Evolutionary conservation across 2,113 vertebrate species (phyloP), one percentile per base, ranked within the genome.

Genomic region (Amphiprion ocellaris): DNA sequence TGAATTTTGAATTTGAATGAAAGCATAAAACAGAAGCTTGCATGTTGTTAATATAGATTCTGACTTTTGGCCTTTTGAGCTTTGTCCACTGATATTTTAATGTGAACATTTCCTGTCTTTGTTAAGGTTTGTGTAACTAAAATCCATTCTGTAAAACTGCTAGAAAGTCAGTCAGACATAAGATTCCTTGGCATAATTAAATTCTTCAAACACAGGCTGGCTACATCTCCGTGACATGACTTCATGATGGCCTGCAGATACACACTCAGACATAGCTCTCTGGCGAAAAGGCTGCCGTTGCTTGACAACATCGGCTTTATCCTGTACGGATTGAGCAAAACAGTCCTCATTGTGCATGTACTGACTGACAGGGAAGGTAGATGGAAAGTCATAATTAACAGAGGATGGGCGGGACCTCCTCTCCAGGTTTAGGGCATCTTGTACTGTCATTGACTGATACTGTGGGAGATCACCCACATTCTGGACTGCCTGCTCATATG

Each of bases 121-220:
- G 5, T 39, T 23, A 54, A 52, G 46, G 30, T 54, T 17, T 30
- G 33, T 53, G n/a, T 10, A 10, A 52, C 39, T 71, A 44, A 49
- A 50, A 58, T 69, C 14, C 14, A 10, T 23, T 69, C 11, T 67
- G 37, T 46, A 65, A 33, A 52, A 49, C 15, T 49, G 33, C 66
- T 26, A 19, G 6, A 14, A 55, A 19, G n/a, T 17, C 58, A 64
- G 73, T 95, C 94, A 99, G 81, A 99, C 96, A 0, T 97, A 99
- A 41, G 98, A 99, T 90, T 99, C 98, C 90, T 97, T 98, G 12
- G 95, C 95, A 14, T 94, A 94, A 0, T 93, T 95, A 60, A 96
- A 89, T 5, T 96, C 94, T 62, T 98, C 97, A 83, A 98, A 97
- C 80, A 95, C 80, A 0, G 95, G 94, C 82, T 97, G 98, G 86